Percentiles rank a stretch among this genome's conserved stretches.
These are phyloP conservation scores for Epizoanthus scotinus DNA, from an alignment of 92 coral and sea anemone species.

Conservation along the genomic window DNA sequence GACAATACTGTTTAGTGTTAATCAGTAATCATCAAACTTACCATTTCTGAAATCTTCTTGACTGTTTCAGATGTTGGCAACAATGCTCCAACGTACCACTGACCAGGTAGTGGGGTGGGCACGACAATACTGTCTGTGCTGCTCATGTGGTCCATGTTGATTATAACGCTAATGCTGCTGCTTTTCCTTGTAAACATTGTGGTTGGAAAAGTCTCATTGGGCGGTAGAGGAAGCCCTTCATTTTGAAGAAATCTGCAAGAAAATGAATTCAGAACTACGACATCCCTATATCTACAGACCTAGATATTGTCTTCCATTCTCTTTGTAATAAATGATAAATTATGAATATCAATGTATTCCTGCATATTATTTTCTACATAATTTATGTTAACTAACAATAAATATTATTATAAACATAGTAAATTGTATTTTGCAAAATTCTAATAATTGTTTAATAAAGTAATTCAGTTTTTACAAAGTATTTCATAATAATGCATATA, in stretches of 20 bases:
- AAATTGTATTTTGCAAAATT: too few species aligned
- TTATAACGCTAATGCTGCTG: constrained; percentile 1
- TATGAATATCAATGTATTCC: too few species aligned
- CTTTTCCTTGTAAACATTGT: constrained; percentile 20
- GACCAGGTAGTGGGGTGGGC: constrained; percentile 48
- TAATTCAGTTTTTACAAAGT: too few species aligned
- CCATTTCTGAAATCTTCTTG: constrained; percentile 56
- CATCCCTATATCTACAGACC: background rate
- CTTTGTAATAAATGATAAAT: too few species aligned
- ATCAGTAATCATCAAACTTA: constrained; percentile 8
- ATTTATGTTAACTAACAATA: too few species aligned
- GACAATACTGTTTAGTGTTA: background rate
- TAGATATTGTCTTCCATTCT: too few species aligned
- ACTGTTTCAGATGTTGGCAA: constrained; percentile 43
- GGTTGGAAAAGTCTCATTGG: constrained; percentile 33
- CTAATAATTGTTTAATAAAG: too few species aligned
- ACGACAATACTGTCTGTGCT: constrained; percentile 7
- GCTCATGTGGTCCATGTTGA: background rate
- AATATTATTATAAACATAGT: too few species aligned
- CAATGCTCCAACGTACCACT: constrained; percentile 58
- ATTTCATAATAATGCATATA: too few species aligned
- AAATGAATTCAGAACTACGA: background rate
- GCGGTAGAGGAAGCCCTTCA: constrained; percentile 46
- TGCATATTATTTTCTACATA: too few species aligned
- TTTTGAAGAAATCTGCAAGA: constrained; percentile 29